Conservation (phyloP, 2,113 vertebrate genomes). For the Osmerus mordax region DNA sequence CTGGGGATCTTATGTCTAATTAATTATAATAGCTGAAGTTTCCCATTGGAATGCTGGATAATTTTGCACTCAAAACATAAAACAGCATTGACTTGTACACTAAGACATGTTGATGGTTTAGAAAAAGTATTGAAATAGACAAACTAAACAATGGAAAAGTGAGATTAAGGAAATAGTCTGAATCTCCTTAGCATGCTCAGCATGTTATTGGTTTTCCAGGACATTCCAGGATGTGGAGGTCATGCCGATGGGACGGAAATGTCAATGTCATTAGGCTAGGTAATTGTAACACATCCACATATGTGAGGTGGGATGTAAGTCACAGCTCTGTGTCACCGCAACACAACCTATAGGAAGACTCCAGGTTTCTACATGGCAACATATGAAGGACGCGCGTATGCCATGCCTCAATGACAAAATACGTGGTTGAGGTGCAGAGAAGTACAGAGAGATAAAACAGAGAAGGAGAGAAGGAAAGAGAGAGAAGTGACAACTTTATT, state of each 20-base stretch:
- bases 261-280: background rate
- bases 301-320: background rate
- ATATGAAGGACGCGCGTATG: background rate
- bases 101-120: too few relatives aligned
- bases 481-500: background rate
- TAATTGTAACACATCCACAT: background rate
- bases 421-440: background rate
- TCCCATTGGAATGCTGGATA: background rate
- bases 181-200: too few relatives aligned
- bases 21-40: background rate
- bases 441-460: too few relatives aligned
- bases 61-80: too few relatives aligned
- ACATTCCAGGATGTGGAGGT: too few relatives aligned
- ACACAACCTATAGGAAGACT: background rate
- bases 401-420: background rate
- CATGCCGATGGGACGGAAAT: background rate
- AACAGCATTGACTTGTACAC: too few relatives aligned
- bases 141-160: too few relatives aligned
- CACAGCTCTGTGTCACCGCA: background rate
- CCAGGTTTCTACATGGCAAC: conserved; percentile 6
- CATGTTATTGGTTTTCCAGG: too few relatives aligned
- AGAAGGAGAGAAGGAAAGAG: background rate
- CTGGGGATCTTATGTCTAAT: background rate
- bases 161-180: too few relatives aligned
- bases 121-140: too few relatives aligned